Evolutionary conservation across 2,797 vertebrate genomes (phyloP).

Genomic region (Intellagama lesueurii): DNA sequence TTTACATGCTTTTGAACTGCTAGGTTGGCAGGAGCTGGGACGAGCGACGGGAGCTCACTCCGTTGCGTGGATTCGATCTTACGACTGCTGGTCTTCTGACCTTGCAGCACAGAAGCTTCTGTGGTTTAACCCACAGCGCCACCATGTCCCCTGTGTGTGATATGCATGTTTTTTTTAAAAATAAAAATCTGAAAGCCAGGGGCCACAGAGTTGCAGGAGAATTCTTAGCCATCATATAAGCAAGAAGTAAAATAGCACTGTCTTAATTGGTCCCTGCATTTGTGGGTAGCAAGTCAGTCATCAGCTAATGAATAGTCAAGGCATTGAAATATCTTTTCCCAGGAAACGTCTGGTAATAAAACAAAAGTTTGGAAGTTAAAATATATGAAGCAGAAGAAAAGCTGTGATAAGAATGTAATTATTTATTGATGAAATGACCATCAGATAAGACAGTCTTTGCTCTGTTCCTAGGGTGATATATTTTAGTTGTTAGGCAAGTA

Average conservation of each 20-base stretch:
- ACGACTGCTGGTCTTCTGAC: no score
- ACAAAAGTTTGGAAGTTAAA: conserved; percentile 32
- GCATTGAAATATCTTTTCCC: conserved; percentile 39
- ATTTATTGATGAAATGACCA: not conserved
- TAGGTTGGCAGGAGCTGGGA: no score
- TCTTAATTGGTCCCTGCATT: conserved; percentile 53
- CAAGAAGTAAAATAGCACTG: conserved; percentile 12
- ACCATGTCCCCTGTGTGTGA: accelerated
- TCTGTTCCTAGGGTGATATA: not conserved
- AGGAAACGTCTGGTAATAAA: conserved; percentile 34
- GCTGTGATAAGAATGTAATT: not conserved
- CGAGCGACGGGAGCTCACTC: no score
- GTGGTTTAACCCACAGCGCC: no score
- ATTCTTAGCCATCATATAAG: conserved; percentile 9
- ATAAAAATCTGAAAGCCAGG: not conserved
- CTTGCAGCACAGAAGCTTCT: no score
- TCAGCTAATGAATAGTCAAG: conserved; percentile 56
- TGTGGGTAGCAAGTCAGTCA: conserved; percentile 55
- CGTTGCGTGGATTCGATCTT: no score
- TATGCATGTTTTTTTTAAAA: not conserved
- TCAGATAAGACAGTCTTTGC: not conserved
- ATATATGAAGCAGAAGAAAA: not conserved
- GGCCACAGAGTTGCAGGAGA: conserved; percentile 20
- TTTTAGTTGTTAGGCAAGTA: not conserved
- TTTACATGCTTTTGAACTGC: no score